Evolutionary conservation across 2,113 vertebrate genomes (phyloP).

Genomic region (Takifugu flavidus): DNA sequence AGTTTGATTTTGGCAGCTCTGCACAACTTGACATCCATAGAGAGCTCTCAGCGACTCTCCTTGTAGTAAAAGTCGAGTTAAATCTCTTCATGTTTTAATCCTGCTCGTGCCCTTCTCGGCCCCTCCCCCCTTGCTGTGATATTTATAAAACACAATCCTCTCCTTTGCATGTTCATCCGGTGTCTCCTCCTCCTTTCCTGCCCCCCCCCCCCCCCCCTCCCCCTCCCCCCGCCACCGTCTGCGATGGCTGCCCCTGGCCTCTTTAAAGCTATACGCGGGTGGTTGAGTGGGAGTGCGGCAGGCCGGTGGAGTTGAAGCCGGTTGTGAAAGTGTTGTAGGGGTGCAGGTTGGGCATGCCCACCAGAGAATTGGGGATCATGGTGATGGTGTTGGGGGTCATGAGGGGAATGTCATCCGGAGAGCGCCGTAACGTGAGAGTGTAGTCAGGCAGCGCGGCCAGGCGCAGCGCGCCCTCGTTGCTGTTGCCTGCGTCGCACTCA

Average conservation of each 20-base stretch:
- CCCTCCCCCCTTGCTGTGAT: slow-evolving; percentile 55
- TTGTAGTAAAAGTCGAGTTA: slow-evolving; percentile 72
- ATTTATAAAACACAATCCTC: slow-evolving; percentile 78
- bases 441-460: slow-evolving; percentile 93
- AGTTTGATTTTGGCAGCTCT: slow-evolving; percentile 82
- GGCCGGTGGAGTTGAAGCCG: slow-evolving; percentile 95
- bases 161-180: slow-evolving; percentile 45
- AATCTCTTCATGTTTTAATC: slow-evolving; percentile 70
- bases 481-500: slow-evolving; percentile 84
- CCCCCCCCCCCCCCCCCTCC: slow-evolving; percentile 8
- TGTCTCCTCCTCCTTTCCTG: slow-evolving; percentile 37
- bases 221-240: slow-evolving; percentile 25
- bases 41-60: slow-evolving; percentile 68
- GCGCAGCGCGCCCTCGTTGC: slow-evolving; percentile 81
- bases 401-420: slow-evolving; percentile 96
- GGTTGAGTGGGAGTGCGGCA: slow-evolving; percentile 98
- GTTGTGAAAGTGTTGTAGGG: slow-evolving; percentile 97
- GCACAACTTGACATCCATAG: slow-evolving; percentile 77
- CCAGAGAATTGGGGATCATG: slow-evolving; percentile 98
- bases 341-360: slow-evolving; percentile 95
- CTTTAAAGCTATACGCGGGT: slow-evolving; percentile 95
- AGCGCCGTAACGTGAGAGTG: slow-evolving; percentile 93
- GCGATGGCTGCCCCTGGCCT: slow-evolving; percentile 52
- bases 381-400: slow-evolving; percentile 99
- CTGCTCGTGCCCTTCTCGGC: slow-evolving; percentile 51